Conservation (phyloP, 2,113 vertebrate species). For the Platysteira castanea region DNA sequence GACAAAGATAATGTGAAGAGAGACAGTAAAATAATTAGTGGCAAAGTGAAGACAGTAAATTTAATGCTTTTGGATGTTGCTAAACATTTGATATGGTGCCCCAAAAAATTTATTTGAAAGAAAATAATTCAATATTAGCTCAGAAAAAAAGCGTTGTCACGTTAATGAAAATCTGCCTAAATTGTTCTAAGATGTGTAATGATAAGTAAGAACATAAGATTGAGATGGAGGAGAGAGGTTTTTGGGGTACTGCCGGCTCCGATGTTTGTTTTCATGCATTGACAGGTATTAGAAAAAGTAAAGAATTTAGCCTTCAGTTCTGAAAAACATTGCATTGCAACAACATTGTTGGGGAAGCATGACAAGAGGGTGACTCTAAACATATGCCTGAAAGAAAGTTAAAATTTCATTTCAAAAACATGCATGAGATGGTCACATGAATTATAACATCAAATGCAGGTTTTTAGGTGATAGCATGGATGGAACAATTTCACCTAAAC, state of each 20-base stretch:
- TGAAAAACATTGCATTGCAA: not conserved
- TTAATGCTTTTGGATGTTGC: not conserved
- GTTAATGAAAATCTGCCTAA: not conserved
- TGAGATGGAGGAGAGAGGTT: not conserved
- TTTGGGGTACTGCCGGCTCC: not conserved
- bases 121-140: not conserved
- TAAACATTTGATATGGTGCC: not conserved
- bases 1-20: not conserved
- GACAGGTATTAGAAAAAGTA: not conserved
- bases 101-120: not conserved
- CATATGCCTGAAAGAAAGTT: not conserved
- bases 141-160: not conserved
- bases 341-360: not conserved
- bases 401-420: not conserved
- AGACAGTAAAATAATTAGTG: not conserved
- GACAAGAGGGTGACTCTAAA: not conserved
- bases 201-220: not conserved
- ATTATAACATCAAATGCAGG: rapidly evolving
- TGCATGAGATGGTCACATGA: not conserved
- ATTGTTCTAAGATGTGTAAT: not conserved
- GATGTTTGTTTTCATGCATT: not conserved
- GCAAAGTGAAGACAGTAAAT: not conserved
- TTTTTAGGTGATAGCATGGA: not conserved
- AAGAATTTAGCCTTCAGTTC: not conserved
- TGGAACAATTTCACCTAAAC: not conserved